Percentiles rank a stretch among this genome's conserved stretches.
Conservation (phyloP, 2,888 invertebrate species). For the Athalia cordata region DNA sequence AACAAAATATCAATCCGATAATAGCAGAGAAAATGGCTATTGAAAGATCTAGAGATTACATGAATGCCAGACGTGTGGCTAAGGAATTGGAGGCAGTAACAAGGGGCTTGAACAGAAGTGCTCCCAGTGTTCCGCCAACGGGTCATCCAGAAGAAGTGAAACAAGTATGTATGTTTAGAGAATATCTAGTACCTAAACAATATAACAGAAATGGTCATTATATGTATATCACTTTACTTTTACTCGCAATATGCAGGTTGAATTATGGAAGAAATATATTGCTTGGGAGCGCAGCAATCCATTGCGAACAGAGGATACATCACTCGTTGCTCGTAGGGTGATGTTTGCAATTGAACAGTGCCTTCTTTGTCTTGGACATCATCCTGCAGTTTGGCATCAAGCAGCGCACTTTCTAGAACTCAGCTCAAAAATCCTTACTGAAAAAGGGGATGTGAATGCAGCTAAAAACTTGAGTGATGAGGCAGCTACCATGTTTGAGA, state of each 20-base stretch:
- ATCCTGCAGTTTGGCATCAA: constrained; percentile 99
- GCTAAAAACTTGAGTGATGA: constrained; percentile 96
- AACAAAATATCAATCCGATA: constrained; percentile 91
- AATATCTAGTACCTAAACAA: not conserved
- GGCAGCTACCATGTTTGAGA: constrained; percentile 94
- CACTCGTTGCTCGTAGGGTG: constrained; percentile 93
- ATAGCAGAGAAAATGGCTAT: constrained; percentile 98
- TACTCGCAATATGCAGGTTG: constrained; percentile 80
- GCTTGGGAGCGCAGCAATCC: constrained; percentile 98
- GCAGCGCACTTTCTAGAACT: constrained; percentile 97
- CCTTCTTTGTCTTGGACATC: constrained; percentile 95
- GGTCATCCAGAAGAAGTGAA: constrained; percentile 92
- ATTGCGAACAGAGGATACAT: constrained; percentile 95
- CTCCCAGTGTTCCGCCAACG: constrained; percentile 97
- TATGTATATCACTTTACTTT: not conserved
- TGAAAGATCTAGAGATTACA: constrained; percentile 96
- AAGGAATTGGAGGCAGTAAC: constrained; percentile 97
- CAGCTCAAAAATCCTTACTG: constrained; percentile 93
- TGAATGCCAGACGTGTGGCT: constrained; percentile 96
- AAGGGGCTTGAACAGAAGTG: constrained; percentile 94
- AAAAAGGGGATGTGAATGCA: constrained; percentile 97
- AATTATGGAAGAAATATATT: constrained; percentile 99
- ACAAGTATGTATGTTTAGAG: constrained; percentile 79
- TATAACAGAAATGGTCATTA: not conserved
- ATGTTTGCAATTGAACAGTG: constrained; percentile 99